Evolutionary conservation across 2,797 vertebrate species (phyloP).

Genomic region (Pangasius sanitwongsei): DNA sequence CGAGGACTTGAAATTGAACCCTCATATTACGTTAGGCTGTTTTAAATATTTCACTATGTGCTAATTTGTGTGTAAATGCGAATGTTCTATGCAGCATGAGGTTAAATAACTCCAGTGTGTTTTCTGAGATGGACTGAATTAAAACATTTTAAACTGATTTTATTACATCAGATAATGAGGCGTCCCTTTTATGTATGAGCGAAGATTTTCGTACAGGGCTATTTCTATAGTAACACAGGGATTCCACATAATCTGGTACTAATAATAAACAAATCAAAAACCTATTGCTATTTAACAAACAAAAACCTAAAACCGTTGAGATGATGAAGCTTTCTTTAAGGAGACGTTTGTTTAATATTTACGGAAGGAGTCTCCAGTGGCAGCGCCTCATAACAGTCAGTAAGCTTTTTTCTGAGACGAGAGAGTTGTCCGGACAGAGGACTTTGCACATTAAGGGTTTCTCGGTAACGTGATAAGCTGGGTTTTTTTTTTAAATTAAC

Average conservation of each 20-base stretch:
- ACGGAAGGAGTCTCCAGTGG: neutral
- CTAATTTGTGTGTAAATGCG: neutral
- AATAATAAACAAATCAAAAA: neutral
- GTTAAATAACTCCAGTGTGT: neutral
- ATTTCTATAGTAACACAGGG: neutral
- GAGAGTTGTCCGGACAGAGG: neutral
- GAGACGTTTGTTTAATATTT: neutral
- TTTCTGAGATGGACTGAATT: neutral
- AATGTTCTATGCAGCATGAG: neutral
- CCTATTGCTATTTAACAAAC: neutral
- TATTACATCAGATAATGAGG: neutral
- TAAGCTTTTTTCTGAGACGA: neutral
- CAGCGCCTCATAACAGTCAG: neutral
- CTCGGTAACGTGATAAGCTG: neutral
- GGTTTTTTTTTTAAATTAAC: neutral
- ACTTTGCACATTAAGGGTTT: neutral
- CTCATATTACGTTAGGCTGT: neutral
- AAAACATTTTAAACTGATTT: neutral
- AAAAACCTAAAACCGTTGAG: neutral
- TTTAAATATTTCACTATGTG: neutral
- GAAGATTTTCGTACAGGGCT: neutral
- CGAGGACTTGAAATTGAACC: conserved; percentile 12
- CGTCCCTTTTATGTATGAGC: neutral
- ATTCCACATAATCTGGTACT: neutral
- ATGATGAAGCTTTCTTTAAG: neutral